phyloP scores from a whole-genome alignment of 2,888 invertebrate species.

The Neria commutata region DNA sequence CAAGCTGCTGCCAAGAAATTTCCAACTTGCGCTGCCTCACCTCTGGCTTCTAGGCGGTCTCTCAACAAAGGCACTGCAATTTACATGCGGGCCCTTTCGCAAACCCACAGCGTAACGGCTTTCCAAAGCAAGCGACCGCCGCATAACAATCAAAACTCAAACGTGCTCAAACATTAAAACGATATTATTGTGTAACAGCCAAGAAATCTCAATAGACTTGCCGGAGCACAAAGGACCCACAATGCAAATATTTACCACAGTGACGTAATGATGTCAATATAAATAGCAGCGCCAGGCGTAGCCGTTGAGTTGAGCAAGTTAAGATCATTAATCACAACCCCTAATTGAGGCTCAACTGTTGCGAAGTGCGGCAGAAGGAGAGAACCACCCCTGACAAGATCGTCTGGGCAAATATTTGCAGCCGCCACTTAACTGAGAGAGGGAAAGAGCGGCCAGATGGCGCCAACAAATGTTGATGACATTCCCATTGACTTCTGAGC shows the following conservation, averaged over 20 bases:
- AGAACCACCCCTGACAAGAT: not conserved
- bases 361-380: too few relatives aligned
- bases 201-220: conserved; percentile 6
- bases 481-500: conserved; percentile 25
- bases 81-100: not conserved
- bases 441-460: conserved; percentile 16
- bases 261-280: conserved; percentile 51
- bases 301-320: conserved; percentile 13
- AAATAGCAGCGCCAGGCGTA: conserved; percentile 11
- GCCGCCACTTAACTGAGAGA: not conserved
- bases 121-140: not conserved
- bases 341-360: conserved; percentile 40
- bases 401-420: conserved; percentile 1
- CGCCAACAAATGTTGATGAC: conserved; percentile 34
- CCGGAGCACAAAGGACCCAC: conserved; percentile 14
- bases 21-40: too few relatives aligned
- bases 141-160: not conserved
- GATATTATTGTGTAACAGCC: conserved; percentile 3
- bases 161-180: conserved; percentile 9
- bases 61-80: too few relatives aligned
- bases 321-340: conserved; percentile 40
- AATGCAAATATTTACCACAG: conserved; percentile 44
- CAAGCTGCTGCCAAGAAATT: too few relatives aligned
- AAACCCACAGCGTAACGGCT: not conserved
- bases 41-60: too few relatives aligned